Percentiles rank a stretch among this genome's conserved stretches.
Evolutionary conservation across 2,888 invertebrate genomes (phyloP).

Genomic region (Criorhina ranunculi): DNA sequence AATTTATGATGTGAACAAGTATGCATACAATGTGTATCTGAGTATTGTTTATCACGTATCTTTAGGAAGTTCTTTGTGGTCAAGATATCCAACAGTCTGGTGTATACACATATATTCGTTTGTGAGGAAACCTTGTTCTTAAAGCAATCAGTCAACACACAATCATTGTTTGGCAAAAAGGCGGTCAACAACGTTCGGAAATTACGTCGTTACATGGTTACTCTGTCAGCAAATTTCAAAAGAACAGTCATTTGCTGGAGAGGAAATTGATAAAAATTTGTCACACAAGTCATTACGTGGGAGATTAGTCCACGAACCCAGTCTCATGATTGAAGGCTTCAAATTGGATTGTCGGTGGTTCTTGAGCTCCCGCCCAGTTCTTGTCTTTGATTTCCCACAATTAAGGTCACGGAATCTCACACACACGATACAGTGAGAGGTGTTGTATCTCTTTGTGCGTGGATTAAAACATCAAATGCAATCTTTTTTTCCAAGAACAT

Average conservation of each 20-base stretch:
- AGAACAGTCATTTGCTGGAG: not conserved
- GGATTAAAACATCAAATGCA: not conserved
- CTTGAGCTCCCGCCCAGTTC: not conserved
- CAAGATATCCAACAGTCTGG: conserved; percentile 29
- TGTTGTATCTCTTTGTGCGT: not conserved
- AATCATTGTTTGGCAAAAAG: conserved; percentile 59
- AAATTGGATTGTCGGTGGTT: conserved; percentile 50
- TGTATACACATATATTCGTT: conserved; percentile 12
- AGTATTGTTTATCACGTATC: conserved; percentile 44
- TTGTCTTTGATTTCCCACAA: conserved; percentile 22
- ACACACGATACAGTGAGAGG: not conserved
- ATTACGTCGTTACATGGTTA: not conserved
- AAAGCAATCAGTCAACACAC: conserved; percentile 41
- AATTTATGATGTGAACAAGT: conserved; percentile 50
- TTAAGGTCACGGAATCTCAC: conserved; percentile 49
- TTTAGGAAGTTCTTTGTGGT: conserved; percentile 40
- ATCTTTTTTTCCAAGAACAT: not conserved
- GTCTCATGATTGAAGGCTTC: conserved; percentile 38
- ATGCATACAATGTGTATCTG: conserved; percentile 14
- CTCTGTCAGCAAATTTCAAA: conserved; percentile 1
- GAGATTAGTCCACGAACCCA: conserved; percentile 24
- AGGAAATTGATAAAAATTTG: conserved; percentile 10
- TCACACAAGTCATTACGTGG: conserved; percentile 62
- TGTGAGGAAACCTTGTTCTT: conserved; percentile 21
- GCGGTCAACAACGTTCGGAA: conserved; percentile 13